These are phyloP conservation scores for Chironomus striatipennis DNA, from an alignment of 1,140 invertebrate genomes.

Conservation along the genomic window DNA sequence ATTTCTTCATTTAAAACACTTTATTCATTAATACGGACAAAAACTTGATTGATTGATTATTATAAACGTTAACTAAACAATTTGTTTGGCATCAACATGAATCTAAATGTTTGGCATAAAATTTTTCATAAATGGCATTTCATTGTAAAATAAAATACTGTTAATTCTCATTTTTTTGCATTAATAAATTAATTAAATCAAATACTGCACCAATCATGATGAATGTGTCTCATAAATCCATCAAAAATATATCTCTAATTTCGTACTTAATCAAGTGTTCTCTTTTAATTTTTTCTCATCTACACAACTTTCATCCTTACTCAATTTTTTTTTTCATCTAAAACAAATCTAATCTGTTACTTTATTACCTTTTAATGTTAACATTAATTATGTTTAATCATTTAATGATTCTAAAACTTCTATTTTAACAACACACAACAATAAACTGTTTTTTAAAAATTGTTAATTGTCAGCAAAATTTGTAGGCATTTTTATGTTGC, in stretches of 20 bases:
- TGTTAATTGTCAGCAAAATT: constrained; percentile 7
- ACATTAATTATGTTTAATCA: background rate
- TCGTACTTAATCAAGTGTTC: background rate
- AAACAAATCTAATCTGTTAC: background rate
- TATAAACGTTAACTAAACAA: too few species aligned
- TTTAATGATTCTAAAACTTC: background rate
- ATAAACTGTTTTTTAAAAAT: background rate
- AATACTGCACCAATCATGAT: background rate
- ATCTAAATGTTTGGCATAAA: too few species aligned
- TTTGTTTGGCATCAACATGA: too few species aligned
- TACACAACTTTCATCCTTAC: too few species aligned
- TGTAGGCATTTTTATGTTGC: constrained; percentile 20
- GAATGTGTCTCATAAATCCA: background rate
- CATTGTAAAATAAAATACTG: too few species aligned
- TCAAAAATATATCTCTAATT: background rate
- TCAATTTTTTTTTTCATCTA: background rate
- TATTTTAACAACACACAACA: constrained; percentile 9
- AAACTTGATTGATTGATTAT: too few species aligned
- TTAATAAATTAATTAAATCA: too few species aligned
- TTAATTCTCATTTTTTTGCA: too few species aligned
- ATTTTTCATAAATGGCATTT: too few species aligned
- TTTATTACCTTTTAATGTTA: background rate
- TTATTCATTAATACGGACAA: too few species aligned
- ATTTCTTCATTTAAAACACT: too few species aligned
- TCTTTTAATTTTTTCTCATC: too few species aligned